These are phyloP conservation scores for Mormyrops attenuatus DNA, from an alignment of 2,797 vertebrate genomes.

Conservation along the genomic window DNA sequence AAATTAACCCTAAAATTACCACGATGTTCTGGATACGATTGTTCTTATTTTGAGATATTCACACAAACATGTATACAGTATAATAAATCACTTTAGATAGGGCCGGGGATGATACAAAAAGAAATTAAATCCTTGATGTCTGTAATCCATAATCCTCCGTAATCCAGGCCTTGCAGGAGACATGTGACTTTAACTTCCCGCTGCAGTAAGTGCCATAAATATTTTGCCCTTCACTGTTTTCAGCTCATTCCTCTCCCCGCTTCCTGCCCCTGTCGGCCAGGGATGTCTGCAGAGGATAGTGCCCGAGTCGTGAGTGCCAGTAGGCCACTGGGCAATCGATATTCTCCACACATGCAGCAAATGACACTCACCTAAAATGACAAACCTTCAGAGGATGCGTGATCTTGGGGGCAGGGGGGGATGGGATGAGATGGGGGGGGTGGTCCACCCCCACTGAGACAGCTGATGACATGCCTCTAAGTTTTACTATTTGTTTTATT, in stretches of 20 bases:
- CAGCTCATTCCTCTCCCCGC: background rate
- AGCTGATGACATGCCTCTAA: background rate
- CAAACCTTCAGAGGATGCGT: background rate
- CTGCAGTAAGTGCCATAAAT: background rate
- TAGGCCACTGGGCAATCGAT: background rate
- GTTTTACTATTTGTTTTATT: background rate
- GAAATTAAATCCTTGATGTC: background rate
- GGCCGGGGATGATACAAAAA: background rate
- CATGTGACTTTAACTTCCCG: background rate
- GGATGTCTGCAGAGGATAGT: background rate
- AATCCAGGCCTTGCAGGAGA: background rate
- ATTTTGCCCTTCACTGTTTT: conserved; percentile 5
- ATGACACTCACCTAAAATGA: conserved; percentile 3
- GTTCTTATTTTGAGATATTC: background rate
- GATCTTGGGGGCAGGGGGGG: background rate
- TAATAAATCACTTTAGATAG: background rate
- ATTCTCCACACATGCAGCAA: background rate
- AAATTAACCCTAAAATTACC: background rate
- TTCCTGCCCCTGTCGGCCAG: background rate
- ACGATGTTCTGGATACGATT: background rate
- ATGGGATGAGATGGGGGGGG: too few species aligned
- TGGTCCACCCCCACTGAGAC: background rate
- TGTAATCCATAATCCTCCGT: background rate
- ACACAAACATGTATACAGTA: background rate
- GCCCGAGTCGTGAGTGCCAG: background rate